Evolutionary conservation across 2,888 invertebrate genomes (phyloP).

Genomic region (Tachina grossa): DNA sequence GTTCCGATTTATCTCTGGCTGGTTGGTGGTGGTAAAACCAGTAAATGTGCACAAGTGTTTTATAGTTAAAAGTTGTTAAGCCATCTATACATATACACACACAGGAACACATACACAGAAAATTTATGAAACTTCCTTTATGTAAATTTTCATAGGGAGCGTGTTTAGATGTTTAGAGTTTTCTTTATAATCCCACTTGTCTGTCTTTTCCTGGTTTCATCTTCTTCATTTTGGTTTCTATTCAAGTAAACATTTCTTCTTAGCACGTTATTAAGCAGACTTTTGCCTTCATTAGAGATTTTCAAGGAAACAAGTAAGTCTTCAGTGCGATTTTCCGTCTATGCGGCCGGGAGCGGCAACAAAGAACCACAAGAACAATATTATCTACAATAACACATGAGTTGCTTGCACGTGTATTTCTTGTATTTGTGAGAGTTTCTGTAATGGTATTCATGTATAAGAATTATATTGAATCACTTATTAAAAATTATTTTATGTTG

Average conservation of each 20-base stretch:
- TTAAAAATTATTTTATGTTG: too few species aligned
- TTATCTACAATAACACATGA: constrained; percentile 19
- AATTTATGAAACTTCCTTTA: constrained; percentile 42
- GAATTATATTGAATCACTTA: too few species aligned
- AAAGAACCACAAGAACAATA: neutral
- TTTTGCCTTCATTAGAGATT: constrained; percentile 36
- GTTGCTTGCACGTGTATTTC: neutral
- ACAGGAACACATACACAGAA: constrained; percentile 6
- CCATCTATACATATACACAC: constrained; percentile 12
- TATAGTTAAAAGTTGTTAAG: constrained; percentile 48
- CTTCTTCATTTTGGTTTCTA: neutral
- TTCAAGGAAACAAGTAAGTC: constrained; percentile 5
- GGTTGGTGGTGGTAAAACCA: neutral
- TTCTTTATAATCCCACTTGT: constrained; percentile 22
- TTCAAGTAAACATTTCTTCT: constrained; percentile 62
- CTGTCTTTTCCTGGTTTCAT: neutral
- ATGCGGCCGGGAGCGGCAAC: constrained; percentile 47
- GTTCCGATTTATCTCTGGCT: constrained; percentile 17
- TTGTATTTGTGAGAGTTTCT: neutral
- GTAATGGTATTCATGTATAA: neutral
- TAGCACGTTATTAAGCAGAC: constrained; percentile 36
- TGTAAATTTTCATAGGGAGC: constrained; percentile 2
- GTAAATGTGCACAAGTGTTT: constrained; percentile 24
- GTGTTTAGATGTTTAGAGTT: constrained; percentile 34
- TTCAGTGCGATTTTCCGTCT: constrained; percentile 18